Evolutionary conservation across 1,140 invertebrate genomes (phyloP).

Genomic region (Sycobia sp.): DNA sequence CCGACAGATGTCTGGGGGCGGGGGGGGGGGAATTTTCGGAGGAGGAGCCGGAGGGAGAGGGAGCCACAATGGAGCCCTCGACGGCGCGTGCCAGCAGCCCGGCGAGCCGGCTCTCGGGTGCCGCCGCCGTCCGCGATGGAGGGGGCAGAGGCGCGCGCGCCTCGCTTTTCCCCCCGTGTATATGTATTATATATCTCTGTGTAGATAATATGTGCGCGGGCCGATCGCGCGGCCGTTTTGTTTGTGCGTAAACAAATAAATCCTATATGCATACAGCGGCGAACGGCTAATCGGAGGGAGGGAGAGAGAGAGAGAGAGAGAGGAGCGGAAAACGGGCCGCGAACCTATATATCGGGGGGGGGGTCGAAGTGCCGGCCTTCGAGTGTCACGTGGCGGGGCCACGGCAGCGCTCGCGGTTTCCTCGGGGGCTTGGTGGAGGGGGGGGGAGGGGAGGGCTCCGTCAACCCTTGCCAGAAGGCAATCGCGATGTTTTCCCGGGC

Average conservation of each 20-base stretch:
- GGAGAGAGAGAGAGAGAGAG: conserved; percentile 14
- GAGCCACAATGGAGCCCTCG: conserved; percentile 22
- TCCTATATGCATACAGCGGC: too few species aligned
- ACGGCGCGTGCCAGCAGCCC: conserved; percentile 41
- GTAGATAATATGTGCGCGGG: too few species aligned
- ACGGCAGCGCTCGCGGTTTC: background rate
- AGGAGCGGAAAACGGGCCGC: background rate
- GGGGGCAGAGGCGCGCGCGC: background rate
- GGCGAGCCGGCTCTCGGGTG: background rate
- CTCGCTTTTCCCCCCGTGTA: too few species aligned
- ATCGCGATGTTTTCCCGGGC: too few species aligned
- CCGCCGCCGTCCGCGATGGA: background rate
- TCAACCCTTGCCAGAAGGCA: too few species aligned
- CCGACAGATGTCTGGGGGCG: conserved; percentile 44
- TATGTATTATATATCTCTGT: too few species aligned
- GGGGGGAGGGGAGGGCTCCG: too few species aligned
- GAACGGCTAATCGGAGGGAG: too few species aligned
- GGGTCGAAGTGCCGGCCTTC: background rate
- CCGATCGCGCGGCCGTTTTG: too few species aligned
- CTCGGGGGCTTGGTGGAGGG: background rate
- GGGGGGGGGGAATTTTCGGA: background rate
- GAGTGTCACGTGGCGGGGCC: background rate
- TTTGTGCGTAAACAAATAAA: too few species aligned
- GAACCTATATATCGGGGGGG: background rate
- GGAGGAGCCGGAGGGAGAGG: background rate